Base-by-base conservation (phyloP, 2,113 vertebrate genomes). In the Eubucco bourcierii region DNA sequence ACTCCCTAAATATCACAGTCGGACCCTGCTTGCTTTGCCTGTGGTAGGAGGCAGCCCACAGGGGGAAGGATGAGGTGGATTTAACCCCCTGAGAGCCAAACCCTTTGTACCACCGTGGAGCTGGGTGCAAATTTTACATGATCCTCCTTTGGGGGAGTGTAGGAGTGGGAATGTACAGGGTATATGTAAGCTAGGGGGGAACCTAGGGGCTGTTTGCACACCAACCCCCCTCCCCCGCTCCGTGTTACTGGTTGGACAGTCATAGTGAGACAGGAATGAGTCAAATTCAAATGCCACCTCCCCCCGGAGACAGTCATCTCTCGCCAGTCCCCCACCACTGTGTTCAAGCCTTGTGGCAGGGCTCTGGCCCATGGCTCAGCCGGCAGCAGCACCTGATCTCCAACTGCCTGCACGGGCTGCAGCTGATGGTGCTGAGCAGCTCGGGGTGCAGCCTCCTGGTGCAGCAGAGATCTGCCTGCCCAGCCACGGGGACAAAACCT, bases 221-320 rank as follows among this genome's bases (percentile, higher is more conserved):
- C 27, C 55, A 23, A 28, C 71, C 68, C 44, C 41, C 41, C 44
- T 15, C 44, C 44, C 44, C 15, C 41, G 2, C 72, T 29, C 55
- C 15, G 0, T 25, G 75, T 21, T 65, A 15, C 31, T 44, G 53
- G 53, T 90, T 80, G 61, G 79, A 60, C 67, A 91, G 76, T 83
- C 70, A 44, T 2, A 78, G 39, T 2, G 65, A 89, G 91, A 39
- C 61, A 61, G 77, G 76, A 93, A 83, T 60, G 93, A 95, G 83
- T 86, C 88, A 88, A 87, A 91, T 58, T 15, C n/a, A 84, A 90
- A 88, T 59, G 86, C 64, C 86, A 86, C 61, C 80, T 86, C 85
- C 79, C 88, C 74, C 4, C 47, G 1, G 5, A 12, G 58, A 79
- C 17, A 95, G 86, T 74, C 83, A 16, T 41, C 25, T 74, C 61